phyloP scores from a whole-genome alignment of 2,888 invertebrate genomes.

The Phanerotoma sp. region DNA sequence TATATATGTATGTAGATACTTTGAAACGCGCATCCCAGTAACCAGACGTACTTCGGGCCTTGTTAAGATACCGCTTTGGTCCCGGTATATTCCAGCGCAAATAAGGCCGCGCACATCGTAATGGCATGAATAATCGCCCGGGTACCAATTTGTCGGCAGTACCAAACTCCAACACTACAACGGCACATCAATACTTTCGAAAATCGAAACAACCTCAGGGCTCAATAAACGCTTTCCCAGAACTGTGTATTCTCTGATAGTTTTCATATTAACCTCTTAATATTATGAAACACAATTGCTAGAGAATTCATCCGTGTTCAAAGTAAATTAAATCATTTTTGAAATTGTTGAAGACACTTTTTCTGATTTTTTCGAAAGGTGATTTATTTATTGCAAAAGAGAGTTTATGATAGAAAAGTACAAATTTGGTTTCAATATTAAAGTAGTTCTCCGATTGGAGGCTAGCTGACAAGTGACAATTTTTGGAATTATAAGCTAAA shows the following conservation, averaged over 20 bases:
- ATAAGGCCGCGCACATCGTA: conserved; percentile 36
- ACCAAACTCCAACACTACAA: neutral
- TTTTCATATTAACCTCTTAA: conserved; percentile 2
- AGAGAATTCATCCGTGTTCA: no score
- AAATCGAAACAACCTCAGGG: conserved; percentile 18
- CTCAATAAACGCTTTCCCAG: conserved; percentile 7
- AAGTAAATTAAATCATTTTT: no score
- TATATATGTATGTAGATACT: conserved; percentile 16
- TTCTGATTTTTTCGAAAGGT: no score
- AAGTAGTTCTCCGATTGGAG: no score
- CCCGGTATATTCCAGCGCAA: conserved; percentile 29
- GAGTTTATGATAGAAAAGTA: no score
- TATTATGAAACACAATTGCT: neutral
- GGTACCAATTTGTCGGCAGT: conserved; percentile 36
- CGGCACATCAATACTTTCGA: conserved; percentile 6
- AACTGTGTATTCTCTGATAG: neutral
- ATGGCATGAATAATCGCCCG: conserved; percentile 38
- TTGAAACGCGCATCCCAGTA: conserved; percentile 30
- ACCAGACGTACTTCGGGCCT: conserved; percentile 29
- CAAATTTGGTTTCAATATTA: no score
- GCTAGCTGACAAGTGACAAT: no score
- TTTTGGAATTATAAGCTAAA: no score
- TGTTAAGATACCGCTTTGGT: conserved; percentile 22
- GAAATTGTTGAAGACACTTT: no score
- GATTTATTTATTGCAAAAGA: no score